phyloP scores from a whole-genome alignment of 2,113 vertebrate species.

The Panthera uncia region DNA sequence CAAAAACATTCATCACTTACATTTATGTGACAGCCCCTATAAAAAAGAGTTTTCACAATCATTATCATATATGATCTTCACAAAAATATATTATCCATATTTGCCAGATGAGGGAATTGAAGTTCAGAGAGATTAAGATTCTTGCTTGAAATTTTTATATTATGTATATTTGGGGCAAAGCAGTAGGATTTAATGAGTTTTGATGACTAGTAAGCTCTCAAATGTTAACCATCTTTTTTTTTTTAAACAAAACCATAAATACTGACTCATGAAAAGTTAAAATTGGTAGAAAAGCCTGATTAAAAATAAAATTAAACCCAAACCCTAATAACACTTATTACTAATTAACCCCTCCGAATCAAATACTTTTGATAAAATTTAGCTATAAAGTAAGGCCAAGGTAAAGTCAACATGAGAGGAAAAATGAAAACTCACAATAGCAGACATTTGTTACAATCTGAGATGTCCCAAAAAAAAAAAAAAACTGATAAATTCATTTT shows the following conservation, averaged over 20 bases:
- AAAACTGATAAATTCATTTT: neutral
- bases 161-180: neutral
- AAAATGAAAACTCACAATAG: neutral
- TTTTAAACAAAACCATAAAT: constrained; percentile 1
- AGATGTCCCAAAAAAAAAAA: neutral
- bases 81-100: neutral
- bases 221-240: neutral
- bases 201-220: neutral
- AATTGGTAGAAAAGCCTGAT: neutral
- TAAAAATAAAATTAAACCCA: constrained; percentile 11
- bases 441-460: neutral
- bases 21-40: neutral
- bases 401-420: neutral
- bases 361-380: neutral
- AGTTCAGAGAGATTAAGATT: constrained; percentile 18
- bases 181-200: neutral
- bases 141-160: neutral
- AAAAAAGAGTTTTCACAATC: constrained; percentile 1
- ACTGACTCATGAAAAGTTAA: neutral
- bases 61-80: neutral
- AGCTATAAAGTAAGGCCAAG: neutral
- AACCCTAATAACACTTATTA: neutral
- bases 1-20: constrained; percentile 43
- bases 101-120: neutral
- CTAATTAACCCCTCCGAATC: neutral